Conservation (phyloP, 2,113 vertebrate genomes). For the Myotis yumanensis region DNA sequence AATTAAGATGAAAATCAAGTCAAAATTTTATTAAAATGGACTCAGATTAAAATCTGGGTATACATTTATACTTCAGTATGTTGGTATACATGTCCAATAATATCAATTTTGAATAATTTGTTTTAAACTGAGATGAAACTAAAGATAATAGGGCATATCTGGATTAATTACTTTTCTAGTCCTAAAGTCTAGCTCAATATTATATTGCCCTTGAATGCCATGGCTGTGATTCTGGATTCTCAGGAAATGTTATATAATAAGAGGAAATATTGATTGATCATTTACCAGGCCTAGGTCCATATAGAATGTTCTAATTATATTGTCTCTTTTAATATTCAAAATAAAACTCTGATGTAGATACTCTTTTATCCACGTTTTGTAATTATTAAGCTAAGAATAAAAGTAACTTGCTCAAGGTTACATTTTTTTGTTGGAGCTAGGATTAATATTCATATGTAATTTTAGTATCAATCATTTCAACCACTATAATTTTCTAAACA, state of each 20-base stretch:
- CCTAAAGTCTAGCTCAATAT: not conserved
- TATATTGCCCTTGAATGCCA: not conserved
- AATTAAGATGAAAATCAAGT: not conserved
- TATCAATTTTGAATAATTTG: not conserved
- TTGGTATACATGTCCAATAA: not conserved
- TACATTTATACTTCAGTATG: not conserved
- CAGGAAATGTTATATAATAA: not conserved
- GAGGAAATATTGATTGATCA: not conserved
- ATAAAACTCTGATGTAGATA: not conserved
- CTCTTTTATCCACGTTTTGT: not conserved
- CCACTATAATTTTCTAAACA: not conserved
- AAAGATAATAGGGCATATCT: not conserved
- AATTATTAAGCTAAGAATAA: not conserved
- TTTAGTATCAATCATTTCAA: not conserved
- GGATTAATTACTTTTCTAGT: not conserved
- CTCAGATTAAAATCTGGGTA: not conserved
- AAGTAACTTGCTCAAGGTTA: not conserved
- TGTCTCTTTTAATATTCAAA: not conserved
- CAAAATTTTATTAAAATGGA: not conserved
- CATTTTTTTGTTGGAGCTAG: not conserved
- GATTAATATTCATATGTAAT: not conserved
- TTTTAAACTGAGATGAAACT: not conserved
- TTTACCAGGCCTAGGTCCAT: not conserved
- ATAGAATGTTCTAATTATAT: not conserved
- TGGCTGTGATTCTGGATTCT: not conserved